Percentiles rank a stretch among this genome's conserved stretches.
phyloP scores from a whole-genome alignment of 2,797 vertebrate species.

The Onychomys leucogaster region DNA sequence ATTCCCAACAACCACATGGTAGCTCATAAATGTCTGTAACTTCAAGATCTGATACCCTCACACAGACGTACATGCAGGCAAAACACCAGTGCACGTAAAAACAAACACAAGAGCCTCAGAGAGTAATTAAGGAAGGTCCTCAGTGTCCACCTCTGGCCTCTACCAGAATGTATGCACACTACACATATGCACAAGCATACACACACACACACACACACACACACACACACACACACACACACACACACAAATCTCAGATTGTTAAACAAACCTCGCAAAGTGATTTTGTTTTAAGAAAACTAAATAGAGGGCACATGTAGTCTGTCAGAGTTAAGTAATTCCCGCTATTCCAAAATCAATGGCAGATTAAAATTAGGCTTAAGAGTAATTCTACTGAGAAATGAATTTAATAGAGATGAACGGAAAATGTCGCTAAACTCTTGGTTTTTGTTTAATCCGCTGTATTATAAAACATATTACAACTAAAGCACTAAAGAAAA shows the following conservation, averaged over 20 bases:
- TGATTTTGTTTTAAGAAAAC: not conserved
- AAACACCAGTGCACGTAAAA: too few species aligned
- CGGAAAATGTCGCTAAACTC: conserved; percentile 75
- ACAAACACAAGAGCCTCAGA: not conserved
- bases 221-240: too few species aligned
- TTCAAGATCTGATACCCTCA: too few species aligned
- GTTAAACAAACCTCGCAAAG: not conserved
- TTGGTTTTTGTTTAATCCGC: conserved; percentile 84
- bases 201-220: not conserved
- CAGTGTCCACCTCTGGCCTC: not conserved
- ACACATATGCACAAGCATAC: not conserved
- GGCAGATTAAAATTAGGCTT: conserved; percentile 81
- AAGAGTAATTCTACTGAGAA: conserved; percentile 76
- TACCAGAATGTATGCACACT: not conserved
- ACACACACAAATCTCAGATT: not conserved
- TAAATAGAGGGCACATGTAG: not conserved
- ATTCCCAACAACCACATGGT: too few species aligned
- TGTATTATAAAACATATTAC: conserved; percentile 78
- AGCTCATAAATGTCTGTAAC: too few species aligned
- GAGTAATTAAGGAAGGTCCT: not conserved
- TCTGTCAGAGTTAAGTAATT: conserved; percentile 69
- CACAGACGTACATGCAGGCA: too few species aligned
- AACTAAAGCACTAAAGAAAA: conserved; percentile 87
- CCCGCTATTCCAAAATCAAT: conserved; percentile 71
- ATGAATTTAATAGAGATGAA: conserved; percentile 81